phyloP scores from a whole-genome alignment of 2,888 invertebrate genomes.

The Eupithecia abbreviata region DNA sequence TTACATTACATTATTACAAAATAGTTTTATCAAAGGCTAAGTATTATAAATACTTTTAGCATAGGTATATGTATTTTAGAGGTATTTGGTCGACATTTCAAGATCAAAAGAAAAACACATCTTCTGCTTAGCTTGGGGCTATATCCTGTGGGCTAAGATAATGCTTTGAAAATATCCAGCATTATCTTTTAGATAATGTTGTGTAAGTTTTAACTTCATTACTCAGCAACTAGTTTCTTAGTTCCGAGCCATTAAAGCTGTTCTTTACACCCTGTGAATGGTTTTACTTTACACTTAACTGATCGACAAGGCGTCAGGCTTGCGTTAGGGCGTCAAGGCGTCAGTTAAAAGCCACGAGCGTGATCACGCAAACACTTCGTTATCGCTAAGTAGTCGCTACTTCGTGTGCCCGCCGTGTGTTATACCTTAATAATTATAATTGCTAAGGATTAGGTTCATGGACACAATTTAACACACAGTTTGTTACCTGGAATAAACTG shows the following conservation, averaged over 20 bases:
- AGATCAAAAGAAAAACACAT: not conserved
- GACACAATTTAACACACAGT: not conserved
- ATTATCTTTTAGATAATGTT: not conserved
- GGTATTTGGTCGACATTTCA: not conserved
- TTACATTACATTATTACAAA: no score
- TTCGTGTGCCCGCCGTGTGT: slow-evolving; percentile 15
- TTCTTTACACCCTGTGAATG: not conserved
- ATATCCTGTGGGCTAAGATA: not conserved
- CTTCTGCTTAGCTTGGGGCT: not conserved
- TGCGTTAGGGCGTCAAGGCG: slow-evolving; percentile 29
- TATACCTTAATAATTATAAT: slow-evolving; percentile 19
- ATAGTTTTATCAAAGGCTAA: no score
- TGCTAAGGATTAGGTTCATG: not conserved
- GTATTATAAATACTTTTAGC: no score
- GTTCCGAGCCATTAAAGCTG: not conserved
- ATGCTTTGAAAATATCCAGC: not conserved
- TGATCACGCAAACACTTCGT: slow-evolving; percentile 45
- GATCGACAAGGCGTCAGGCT: slow-evolving; percentile 38
- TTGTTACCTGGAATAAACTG: not conserved
- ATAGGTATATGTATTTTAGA: no score
- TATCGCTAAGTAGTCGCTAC: slow-evolving; percentile 41
- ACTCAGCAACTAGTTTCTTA: not conserved
- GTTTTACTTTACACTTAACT: slow-evolving; percentile 11
- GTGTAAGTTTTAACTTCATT: not conserved
- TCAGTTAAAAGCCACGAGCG: slow-evolving; percentile 21